A percentile compares a stretch with the other conserved stretches of the same genome.
Evolutionary conservation across 2,888 invertebrate genomes (phyloP).

Genomic region (Heliconius sara): DNA sequence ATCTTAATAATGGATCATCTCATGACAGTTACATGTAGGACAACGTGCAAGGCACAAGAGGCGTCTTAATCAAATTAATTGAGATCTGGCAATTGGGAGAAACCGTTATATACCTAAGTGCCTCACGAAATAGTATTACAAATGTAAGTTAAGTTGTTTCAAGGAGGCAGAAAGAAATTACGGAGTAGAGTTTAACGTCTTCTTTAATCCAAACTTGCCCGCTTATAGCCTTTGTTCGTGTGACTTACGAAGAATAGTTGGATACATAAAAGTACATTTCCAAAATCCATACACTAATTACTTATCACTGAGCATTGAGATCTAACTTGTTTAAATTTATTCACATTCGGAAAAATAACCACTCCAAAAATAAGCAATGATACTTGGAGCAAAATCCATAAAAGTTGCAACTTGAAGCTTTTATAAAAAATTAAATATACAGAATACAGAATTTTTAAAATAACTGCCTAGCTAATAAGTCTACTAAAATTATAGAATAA

Average conservation of each 20-base stretch:
- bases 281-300: not conserved
- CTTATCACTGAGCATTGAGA: not conserved
- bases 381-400: too few relatives aligned
- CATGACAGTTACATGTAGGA: constrained; percentile 43
- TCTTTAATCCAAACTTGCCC: not conserved
- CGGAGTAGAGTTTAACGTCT: not conserved
- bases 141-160: not conserved
- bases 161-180: not conserved
- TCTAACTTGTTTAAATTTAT: not conserved
- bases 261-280: not conserved
- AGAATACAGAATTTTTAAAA: not conserved
- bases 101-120: constrained; percentile 32
- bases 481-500: constrained; percentile 9
- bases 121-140: not conserved
- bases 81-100: constrained; percentile 33
- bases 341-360: not conserved
- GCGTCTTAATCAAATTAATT: constrained; percentile 38
- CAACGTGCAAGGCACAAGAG: constrained; percentile 25
- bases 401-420: not conserved
- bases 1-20: constrained; percentile 40
- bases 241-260: not conserved
- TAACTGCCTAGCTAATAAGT: not conserved
- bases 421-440: not conserved
- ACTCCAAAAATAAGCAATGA: not conserved
- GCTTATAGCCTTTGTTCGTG: not conserved